Evolutionary conservation across 2,113 vertebrate species (phyloP), one percentile per base, ranked within the genome.

Genomic region (Nymphicus hollandicus): DNA sequence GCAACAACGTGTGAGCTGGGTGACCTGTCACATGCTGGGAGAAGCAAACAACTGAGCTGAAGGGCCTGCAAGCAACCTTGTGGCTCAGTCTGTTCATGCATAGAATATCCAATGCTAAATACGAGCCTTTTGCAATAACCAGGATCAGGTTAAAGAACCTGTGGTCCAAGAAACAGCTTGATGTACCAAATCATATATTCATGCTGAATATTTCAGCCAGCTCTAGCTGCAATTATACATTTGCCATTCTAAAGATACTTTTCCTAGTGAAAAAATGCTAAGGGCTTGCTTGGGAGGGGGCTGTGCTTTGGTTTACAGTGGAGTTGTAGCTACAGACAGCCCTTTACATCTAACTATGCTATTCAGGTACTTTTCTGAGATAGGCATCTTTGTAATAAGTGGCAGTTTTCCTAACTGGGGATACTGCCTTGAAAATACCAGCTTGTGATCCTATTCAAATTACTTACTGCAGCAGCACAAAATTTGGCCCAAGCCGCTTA

Each of bases 401-500:
- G 65, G 86, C 84, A 92, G 69, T 77, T 96, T 96, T 96, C 85
- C 72, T 68, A 68, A 85, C 69, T 90, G 60, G 72, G 82, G 80
- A 58, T 93, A 79, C 81, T 87, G 70, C 81, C 95, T 95, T 80
- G 68, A 79, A 97, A 94, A 88, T 71, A 91, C 39, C 18, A 93
- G 80, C 47, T 93, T 95, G 58, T 79, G 93, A 95, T 95, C 97
- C 96, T 92, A 95, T 96, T 92, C 73, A 87, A 92, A 94, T 94
- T 93, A 95, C 78, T 91, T 74, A 95, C 90, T 92, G 80, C 93
- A 95, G 89, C 92, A 97, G 91, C 68, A 81, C 91, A 86, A 95
- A 96, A 94, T 97, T 95, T 93, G 96, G 93, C 91, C 94, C 60
- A 77, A 86, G 86, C 91, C 80, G 55, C 96, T 96, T 91, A 96